These are phyloP conservation scores for Homarus gammarus DNA, from an alignment of 2,888 invertebrate species.

Conservation along the genomic window DNA sequence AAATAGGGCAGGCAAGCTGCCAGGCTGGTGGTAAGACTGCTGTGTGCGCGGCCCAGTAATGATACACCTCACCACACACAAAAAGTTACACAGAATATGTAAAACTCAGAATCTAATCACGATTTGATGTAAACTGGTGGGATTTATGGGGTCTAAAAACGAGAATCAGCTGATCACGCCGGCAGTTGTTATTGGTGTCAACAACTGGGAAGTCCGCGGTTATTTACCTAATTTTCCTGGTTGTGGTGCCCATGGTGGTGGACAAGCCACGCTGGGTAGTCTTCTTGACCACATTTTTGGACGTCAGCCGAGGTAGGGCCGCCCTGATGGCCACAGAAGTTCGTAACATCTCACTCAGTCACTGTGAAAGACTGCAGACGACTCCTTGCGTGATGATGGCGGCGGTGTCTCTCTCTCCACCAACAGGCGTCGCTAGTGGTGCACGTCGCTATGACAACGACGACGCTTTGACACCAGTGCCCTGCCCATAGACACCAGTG, in stretches of 20 bases:
- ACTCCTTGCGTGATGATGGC: not conserved
- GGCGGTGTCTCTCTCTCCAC: too few relatives aligned
- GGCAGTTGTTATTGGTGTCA: not conserved
- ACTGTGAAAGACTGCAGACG: conserved; percentile 32
- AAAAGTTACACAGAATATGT: not conserved
- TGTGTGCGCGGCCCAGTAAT: too few relatives aligned
- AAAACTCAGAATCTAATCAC: not conserved
- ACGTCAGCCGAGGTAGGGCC: conserved; percentile 43
- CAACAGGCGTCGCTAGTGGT: too few relatives aligned
- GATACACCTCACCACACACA: too few relatives aligned
- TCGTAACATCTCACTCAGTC: conserved; percentile 42
- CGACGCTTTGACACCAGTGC: too few relatives aligned
- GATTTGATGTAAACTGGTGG: not conserved
- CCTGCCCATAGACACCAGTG: too few relatives aligned
- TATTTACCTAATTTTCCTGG: conserved; percentile 46
- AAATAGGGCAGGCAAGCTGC: too few relatives aligned
- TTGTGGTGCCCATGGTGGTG: not conserved
- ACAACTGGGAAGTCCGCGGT: too few relatives aligned
- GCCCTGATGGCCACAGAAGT: conserved; percentile 52
- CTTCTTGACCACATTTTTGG: conserved; percentile 38
- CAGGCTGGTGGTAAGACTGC: too few relatives aligned
- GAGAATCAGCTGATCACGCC: conserved; percentile 33
- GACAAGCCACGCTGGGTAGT: conserved; percentile 14
- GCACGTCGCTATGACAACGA: too few relatives aligned
- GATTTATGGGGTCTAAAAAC: not conserved